These are phyloP conservation scores for Electrona antarctica DNA, from an alignment of 2,113 vertebrate genomes.

Conservation along the genomic window DNA sequence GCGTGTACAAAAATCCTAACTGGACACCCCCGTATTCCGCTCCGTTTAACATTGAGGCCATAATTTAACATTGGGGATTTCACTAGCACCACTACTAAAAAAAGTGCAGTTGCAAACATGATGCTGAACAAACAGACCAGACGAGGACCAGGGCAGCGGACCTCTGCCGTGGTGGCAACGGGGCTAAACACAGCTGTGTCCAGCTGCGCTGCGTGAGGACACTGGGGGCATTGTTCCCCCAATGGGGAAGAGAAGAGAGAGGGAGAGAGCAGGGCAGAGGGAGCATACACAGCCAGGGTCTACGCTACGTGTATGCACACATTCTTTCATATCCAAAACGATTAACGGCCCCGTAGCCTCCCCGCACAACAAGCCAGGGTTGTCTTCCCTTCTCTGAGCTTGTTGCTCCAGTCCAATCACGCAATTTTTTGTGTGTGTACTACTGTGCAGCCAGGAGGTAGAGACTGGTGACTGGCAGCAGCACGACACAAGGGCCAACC, in stretches of 20 bases:
- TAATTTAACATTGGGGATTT: no score
- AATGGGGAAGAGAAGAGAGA: conserved; percentile 28
- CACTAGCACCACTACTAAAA: no score
- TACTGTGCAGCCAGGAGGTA: conserved; percentile 11
- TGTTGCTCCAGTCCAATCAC: no score
- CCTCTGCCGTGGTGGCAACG: conserved; percentile 14
- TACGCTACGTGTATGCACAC: conserved; percentile 19
- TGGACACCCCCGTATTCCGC: no score
- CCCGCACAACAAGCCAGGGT: conserved; percentile 13
- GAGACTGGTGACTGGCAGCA: conserved; percentile 17
- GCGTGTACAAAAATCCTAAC: no score
- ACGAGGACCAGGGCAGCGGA: neutral
- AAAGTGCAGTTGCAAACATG: neutral
- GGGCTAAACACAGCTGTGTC: conserved; percentile 68
- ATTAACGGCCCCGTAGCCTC: conserved; percentile 39
- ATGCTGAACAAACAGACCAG: neutral
- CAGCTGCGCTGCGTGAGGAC: conserved; percentile 65
- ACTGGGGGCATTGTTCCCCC: conserved; percentile 71
- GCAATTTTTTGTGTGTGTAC: conserved; percentile 1
- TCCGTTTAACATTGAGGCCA: no score
- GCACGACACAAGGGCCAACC: conserved; percentile 34
- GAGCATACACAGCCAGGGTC: conserved; percentile 9
- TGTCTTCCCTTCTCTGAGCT: conserved; percentile 14
- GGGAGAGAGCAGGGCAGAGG: conserved; percentile 13
- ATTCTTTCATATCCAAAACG: conserved; percentile 53